phyloP scores from a whole-genome alignment of 1,140 invertebrate species.

The Vanessa atalanta region DNA sequence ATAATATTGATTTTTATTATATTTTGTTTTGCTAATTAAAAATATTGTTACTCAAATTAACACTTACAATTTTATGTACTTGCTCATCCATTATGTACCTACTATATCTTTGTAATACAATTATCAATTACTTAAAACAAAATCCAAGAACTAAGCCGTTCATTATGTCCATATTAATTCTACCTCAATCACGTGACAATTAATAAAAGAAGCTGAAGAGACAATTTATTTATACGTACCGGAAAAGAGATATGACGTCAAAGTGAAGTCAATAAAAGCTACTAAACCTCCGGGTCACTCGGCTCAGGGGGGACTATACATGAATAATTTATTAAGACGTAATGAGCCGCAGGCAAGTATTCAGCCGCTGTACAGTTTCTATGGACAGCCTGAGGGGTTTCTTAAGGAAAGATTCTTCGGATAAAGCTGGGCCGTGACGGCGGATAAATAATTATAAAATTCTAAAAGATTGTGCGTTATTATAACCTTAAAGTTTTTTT shows the following conservation, averaged over 20 bases:
- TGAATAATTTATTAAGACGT: conserved; percentile 59
- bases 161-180: background rate
- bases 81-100: no score
- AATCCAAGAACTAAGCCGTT: no score
- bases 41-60: no score
- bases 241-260: conserved; percentile 20
- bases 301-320: conserved; percentile 25
- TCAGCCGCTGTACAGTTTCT: conserved; percentile 22
- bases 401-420: conserved; percentile 28
- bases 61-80: no score
- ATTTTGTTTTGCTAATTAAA: no score
- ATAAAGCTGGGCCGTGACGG: background rate
- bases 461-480: background rate
- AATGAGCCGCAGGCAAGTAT: conserved; percentile 49
- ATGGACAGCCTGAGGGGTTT: conserved; percentile 14
- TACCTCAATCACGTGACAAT: background rate
- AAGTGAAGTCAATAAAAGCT: conserved; percentile 27
- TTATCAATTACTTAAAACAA: no score
- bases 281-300: conserved; percentile 28
- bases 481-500: background rate
- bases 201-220: background rate
- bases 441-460: conserved; percentile 4
- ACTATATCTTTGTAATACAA: no score
- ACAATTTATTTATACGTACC: conserved; percentile 16
- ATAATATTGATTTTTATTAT: no score